Conservation (phyloP, 2,888 invertebrate genomes). For the Synergus gifuensis region DNA sequence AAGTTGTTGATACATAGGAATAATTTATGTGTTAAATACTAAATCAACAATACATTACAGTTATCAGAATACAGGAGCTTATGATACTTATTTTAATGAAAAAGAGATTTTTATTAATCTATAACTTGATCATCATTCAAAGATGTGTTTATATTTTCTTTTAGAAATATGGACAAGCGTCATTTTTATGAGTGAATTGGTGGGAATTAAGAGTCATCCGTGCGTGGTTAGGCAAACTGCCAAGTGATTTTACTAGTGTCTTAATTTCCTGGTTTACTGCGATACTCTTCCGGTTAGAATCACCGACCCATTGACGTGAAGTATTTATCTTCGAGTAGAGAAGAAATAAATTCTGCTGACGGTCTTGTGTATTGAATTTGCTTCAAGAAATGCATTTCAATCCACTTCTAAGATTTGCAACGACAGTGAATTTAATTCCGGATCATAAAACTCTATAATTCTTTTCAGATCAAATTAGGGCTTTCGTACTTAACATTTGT, state of each 20-base stretch:
- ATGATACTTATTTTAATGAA: not conserved
- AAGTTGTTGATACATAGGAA: too few relatives aligned
- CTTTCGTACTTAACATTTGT: too few relatives aligned
- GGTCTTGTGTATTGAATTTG: not conserved
- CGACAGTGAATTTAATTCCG: not conserved
- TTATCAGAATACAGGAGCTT: too few relatives aligned
- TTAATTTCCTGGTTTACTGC: not conserved
- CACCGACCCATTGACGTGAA: not conserved
- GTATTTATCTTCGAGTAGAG: not conserved
- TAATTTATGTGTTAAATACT: too few relatives aligned
- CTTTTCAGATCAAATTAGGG: not conserved
- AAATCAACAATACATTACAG: too few relatives aligned
- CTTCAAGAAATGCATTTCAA: not conserved
- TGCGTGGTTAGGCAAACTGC: not conserved
- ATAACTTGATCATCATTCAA: not conserved
- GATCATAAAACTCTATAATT: not conserved
- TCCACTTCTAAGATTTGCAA: not conserved
- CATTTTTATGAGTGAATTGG: too few relatives aligned
- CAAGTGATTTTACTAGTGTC: not conserved
- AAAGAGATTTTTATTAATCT: not conserved
- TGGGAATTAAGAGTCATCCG: not conserved
- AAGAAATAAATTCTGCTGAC: constrained; percentile 2
- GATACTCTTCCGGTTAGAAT: not conserved
- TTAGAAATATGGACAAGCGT: too few relatives aligned
- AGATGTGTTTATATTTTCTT: not conserved